These are phyloP conservation scores for Montipora capricornis DNA, from an alignment of 64 coral and sea anemone species.

Conservation along the genomic window DNA sequence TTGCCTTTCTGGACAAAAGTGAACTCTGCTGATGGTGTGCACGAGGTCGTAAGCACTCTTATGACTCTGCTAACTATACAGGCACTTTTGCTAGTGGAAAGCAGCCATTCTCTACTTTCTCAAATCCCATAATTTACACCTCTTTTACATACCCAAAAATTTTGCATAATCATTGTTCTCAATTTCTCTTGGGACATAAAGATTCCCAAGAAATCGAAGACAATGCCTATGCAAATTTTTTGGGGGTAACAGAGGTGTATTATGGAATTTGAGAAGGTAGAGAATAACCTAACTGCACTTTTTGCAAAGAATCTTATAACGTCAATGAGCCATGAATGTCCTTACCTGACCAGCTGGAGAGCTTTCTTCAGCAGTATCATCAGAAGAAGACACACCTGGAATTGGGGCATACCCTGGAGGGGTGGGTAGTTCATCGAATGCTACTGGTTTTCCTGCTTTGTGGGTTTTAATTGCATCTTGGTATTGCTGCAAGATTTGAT, in stretches of 20 bases:
- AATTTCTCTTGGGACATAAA: too few relatives aligned
- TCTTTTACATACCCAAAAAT: too few relatives aligned
- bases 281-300: too few relatives aligned
- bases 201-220: too few relatives aligned
- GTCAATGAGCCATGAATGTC: neutral
- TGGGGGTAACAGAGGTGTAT: too few relatives aligned
- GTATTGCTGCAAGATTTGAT: constrained; percentile 81
- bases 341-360: neutral
- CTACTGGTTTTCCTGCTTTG: constrained; percentile 89
- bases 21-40: neutral
- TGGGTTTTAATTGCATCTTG: constrained; percentile 92
- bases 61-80: neutral
- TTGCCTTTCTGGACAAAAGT: too few relatives aligned
- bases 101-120: too few relatives aligned
- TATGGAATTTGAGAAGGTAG: too few relatives aligned
- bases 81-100: neutral
- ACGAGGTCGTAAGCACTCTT: too few relatives aligned
- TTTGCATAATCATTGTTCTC: too few relatives aligned
- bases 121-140: too few relatives aligned
- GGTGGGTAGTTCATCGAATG: constrained; percentile 89
- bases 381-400: constrained; percentile 50
- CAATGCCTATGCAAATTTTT: too few relatives aligned
- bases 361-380: neutral
- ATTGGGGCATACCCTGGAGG: constrained; percentile 95
- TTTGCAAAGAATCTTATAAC: neutral